Evolutionary conservation across 1,140 invertebrate species (phyloP).

Genomic region (Rhopalosiphum maidis): DNA sequence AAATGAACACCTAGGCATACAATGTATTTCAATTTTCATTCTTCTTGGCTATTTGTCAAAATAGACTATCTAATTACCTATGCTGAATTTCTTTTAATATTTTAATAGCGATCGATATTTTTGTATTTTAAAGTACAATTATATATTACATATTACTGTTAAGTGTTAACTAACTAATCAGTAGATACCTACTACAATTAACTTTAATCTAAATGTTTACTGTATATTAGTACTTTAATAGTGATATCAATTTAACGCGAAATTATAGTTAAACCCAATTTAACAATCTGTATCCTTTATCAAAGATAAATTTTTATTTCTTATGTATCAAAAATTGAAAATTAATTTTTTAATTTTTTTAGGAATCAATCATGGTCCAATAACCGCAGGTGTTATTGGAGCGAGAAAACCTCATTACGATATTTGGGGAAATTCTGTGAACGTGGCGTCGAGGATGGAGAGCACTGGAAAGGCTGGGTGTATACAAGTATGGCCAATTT

Average conservation of each 20-base stretch:
- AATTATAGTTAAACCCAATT: neutral
- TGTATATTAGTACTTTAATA: neutral
- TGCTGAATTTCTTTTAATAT: no score
- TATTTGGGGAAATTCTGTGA: slow-evolving; percentile 96
- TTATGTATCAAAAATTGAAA: neutral
- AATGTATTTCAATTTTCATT: neutral
- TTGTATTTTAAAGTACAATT: neutral
- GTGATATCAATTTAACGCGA: neutral
- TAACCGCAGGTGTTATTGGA: slow-evolving; percentile 93
- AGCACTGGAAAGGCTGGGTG: slow-evolving; percentile 93
- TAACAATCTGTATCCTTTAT: neutral
- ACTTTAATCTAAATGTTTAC: neutral
- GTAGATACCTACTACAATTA: no score
- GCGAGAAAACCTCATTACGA: slow-evolving; percentile 95
- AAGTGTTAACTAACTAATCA: neutral
- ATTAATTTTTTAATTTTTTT: slow-evolving; percentile 45
- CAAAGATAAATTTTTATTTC: neutral
- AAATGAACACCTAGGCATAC: neutral
- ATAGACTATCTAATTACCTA: neutral
- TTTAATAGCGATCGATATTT: neutral
- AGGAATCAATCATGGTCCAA: slow-evolving; percentile 94
- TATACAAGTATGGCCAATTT: slow-evolving; percentile 77
- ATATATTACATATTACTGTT: neutral
- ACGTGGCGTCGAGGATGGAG: slow-evolving; percentile 95
- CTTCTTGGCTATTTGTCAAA: neutral